Evolutionary conservation across 2,797 vertebrate genomes (phyloP).

Genomic region (Melanotaenia pygmaea): DNA sequence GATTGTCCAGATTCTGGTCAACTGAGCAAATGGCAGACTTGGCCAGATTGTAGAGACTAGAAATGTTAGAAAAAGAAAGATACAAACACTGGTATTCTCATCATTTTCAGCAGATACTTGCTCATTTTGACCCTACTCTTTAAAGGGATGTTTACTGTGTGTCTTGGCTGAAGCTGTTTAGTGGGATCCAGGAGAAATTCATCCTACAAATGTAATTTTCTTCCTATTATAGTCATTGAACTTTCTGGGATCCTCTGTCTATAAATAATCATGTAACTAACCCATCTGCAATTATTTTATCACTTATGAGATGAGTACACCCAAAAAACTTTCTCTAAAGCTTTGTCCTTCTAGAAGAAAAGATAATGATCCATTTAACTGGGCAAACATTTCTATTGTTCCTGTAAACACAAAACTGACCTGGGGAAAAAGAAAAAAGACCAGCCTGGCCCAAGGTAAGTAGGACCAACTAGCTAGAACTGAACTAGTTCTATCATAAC

Average conservation of each 20-base stretch:
- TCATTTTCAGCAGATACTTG: not conserved
- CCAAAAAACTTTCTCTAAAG: not conserved
- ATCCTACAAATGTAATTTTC: too few relatives aligned
- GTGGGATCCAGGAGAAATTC: too few relatives aligned
- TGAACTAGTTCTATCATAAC: not conserved
- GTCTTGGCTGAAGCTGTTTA: too few relatives aligned
- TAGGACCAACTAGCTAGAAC: not conserved
- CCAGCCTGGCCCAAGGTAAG: not conserved
- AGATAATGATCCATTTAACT: not conserved
- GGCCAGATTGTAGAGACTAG: slow-evolving; percentile 28
- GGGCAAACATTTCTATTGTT: not conserved
- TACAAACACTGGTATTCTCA: not conserved
- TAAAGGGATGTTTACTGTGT: not conserved
- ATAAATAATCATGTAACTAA: not conserved
- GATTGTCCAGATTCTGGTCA: slow-evolving; percentile 66
- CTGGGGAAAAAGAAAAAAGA: not conserved
- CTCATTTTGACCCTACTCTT: not conserved
- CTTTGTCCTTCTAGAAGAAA: not conserved
- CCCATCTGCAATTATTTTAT: not conserved
- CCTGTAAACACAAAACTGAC: not conserved
- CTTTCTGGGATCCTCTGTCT: not conserved
- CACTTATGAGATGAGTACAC: not conserved
- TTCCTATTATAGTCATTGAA: too few relatives aligned
- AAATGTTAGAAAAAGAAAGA: slow-evolving; percentile 35
- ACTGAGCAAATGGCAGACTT: slow-evolving; percentile 63